Base-by-base conservation (phyloP, 2,888 invertebrate genomes). In the Mimas tiliae region DNA sequence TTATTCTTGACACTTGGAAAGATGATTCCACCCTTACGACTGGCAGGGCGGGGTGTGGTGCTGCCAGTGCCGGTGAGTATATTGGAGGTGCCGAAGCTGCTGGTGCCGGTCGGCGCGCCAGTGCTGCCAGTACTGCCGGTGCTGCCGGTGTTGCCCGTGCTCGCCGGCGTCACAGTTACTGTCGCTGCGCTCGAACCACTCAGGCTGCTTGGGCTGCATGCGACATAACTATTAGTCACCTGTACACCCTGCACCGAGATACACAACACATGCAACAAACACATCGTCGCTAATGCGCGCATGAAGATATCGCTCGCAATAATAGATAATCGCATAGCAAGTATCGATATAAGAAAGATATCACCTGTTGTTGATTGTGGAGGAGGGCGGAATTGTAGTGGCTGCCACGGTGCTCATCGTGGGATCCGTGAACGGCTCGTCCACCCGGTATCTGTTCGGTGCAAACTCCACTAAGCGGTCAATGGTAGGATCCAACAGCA, bases 1-100 rank as follows among this genome's bases (percentile, higher is more conserved):
- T 98, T 98, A 88, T 98, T 98, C 90, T 98, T 98, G 64, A 98
- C 97, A 84, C 97, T 97, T 11, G 98, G 98, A 90, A 98, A 98
- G 86, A 98, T 98, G 77, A 98, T 96, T 68, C 97, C 97, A 50
- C 97, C 96, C 88, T 97, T 97, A 72, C 97, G 95, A 68, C 83
- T 87, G 72, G 85, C 73, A 67, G 89, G 86, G 64, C 95, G 95
- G 51, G 94, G 88, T 62, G 89, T 89, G n/a, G 91, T 86, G 71
- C 74, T 72, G 66, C 77, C 42, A 66, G 89, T 88, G 16, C 91
- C 72, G 65, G 76, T 11, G 19, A 58, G 4, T 12, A 38, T 19
- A 38, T 34, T 42, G 42, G 58, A 16, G 11, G 42, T 19, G 19
- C 38, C 80, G 74, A 65, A 83, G 84, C 79, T 79, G 66, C 58